These are phyloP conservation scores for Camponotus vicinus DNA, from an alignment of 1,140 invertebrate species.

Conservation along the genomic window DNA sequence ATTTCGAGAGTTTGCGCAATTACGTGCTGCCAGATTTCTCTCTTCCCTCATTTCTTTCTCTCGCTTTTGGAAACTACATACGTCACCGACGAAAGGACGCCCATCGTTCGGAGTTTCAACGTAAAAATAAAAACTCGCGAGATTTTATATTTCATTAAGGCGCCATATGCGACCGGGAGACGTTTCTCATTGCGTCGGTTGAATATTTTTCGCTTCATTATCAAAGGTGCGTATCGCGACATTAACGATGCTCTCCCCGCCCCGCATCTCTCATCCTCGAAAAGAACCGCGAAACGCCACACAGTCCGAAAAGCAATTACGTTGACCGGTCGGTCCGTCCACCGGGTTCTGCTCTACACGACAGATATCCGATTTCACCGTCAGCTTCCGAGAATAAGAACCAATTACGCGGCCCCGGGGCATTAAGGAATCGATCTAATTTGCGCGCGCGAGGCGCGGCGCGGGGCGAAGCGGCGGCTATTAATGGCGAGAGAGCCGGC, in stretches of 20 bases:
- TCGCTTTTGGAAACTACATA: constrained; percentile 33
- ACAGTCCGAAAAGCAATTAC: constrained; percentile 75
- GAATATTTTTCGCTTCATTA: constrained; percentile 73
- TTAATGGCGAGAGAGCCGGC: constrained; percentile 79
- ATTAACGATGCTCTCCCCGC: constrained; percentile 68
- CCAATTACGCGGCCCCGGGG: constrained; percentile 79
- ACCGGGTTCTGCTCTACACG: constrained; percentile 65
- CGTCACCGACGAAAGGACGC: not conserved
- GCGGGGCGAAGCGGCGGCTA: constrained; percentile 48
- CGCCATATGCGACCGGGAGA: constrained; percentile 31
- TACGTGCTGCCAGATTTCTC: constrained; percentile 21
- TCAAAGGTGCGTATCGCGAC: constrained; percentile 68
- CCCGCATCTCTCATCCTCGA: constrained; percentile 41
- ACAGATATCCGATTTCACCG: constrained; percentile 78
- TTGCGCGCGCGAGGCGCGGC: constrained; percentile 71
- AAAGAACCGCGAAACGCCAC: constrained; percentile 71
- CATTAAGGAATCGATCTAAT: constrained; percentile 82
- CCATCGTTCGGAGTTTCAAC: not conserved
- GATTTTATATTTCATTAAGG: constrained; percentile 44
- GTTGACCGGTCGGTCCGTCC: constrained; percentile 65
- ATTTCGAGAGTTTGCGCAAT: constrained; percentile 46
- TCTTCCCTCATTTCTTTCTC: constrained; percentile 14
- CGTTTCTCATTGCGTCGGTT: constrained; percentile 46
- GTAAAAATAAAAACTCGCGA: constrained; percentile 9
- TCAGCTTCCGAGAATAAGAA: constrained; percentile 78